Conservation (phyloP, 2,797 vertebrate species). For the Pangasius krempfi region DNA sequence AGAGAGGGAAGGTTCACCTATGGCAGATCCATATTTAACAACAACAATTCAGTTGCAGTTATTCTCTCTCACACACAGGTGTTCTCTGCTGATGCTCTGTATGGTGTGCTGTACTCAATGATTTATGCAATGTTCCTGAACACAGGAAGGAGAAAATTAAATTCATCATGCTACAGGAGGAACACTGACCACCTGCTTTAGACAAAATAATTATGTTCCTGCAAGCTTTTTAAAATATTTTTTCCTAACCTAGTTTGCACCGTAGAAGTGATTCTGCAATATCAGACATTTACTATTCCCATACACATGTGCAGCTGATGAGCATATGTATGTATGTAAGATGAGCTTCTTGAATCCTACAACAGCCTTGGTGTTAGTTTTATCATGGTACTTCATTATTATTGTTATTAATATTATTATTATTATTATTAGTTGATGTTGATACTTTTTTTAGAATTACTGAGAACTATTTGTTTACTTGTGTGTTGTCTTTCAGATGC, state of each 20-base stretch:
- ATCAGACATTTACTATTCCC: not conserved
- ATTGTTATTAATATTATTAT: not conserved
- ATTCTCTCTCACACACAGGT: slow-evolving; percentile 17
- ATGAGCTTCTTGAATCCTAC: not conserved
- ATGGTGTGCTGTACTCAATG: slow-evolving; percentile 31
- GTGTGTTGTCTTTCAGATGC: not conserved
- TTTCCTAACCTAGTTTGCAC: slow-evolving; percentile 7
- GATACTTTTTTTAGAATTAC: not conserved
- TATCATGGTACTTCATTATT: not conserved
- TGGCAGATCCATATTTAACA: not conserved
- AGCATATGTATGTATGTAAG: too few species aligned
- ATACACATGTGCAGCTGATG: not conserved
- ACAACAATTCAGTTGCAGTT: not conserved
- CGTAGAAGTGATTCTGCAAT: not conserved
- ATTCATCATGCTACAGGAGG: slow-evolving; percentile 30
- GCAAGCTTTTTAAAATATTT: not conserved
- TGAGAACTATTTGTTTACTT: not conserved
- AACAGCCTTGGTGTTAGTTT: not conserved
- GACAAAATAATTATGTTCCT: not conserved
- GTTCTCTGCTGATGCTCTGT: slow-evolving; percentile 30
- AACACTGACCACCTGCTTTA: not conserved
- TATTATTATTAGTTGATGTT: not conserved
- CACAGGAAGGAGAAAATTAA: not conserved
- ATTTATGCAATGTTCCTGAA: slow-evolving; percentile 28
- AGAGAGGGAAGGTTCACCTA: not conserved